A percentile compares a stretch with the other conserved stretches of the same genome.
Conservation (phyloP, 2,797 vertebrate species). For the Hipposideros larvatus region DNA sequence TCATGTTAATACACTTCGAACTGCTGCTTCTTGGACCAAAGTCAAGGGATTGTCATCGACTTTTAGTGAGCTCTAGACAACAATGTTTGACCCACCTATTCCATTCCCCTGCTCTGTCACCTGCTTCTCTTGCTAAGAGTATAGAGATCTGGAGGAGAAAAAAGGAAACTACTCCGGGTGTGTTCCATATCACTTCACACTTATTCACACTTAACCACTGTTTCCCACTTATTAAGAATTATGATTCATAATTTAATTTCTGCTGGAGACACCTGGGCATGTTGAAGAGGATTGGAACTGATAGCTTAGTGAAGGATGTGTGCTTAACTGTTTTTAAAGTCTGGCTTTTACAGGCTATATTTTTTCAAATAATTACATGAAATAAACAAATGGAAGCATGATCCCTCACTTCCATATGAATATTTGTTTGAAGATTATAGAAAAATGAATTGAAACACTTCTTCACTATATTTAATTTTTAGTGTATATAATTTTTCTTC, state of each 20-base stretch:
- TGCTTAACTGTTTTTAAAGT: not conserved
- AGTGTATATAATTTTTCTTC: not conserved
- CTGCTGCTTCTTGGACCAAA: not conserved
- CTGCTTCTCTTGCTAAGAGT: not conserved
- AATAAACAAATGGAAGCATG: constrained; percentile 6
- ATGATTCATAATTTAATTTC: not conserved
- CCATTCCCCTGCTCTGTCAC: not conserved
- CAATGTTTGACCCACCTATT: not conserved
- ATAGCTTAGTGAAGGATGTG: not conserved
- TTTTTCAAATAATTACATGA: not conserved
- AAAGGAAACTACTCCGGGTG: not conserved
- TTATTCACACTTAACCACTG: not conserved
- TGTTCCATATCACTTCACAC: not conserved
- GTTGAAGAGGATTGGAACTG: not conserved
- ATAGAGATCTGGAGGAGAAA: not conserved
- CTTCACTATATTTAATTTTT: not conserved
- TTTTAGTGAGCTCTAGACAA: not conserved
- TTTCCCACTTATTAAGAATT: not conserved
- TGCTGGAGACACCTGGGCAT: not conserved
- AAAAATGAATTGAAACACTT: not conserved
- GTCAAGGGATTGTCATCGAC: not conserved
- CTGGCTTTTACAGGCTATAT: not conserved
- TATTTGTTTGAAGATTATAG: constrained; percentile 24
- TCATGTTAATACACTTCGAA: not conserved
- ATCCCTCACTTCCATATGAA: not conserved